These are phyloP conservation scores for Paratilapia polleni DNA, from an alignment of 2,113 vertebrate genomes.

Conservation along the genomic window DNA sequence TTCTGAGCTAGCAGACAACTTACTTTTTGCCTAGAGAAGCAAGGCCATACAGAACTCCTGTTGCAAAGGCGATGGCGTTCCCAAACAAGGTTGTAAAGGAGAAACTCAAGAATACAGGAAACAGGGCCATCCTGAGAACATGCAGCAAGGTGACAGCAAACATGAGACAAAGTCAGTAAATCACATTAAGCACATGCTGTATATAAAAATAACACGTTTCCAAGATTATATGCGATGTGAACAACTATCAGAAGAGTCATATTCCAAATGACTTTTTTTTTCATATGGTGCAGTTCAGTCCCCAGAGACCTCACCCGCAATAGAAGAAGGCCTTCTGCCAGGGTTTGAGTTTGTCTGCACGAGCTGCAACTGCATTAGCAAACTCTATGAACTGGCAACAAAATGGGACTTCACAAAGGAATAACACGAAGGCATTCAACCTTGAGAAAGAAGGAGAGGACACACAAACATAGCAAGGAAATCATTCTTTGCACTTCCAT, in stretches of 20 bases:
- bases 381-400: constrained; percentile 98
- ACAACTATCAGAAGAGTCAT: background rate
- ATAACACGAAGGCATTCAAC: constrained; percentile 90
- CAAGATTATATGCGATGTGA: background rate
- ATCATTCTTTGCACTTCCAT: background rate
- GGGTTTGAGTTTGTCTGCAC: constrained; percentile 86
- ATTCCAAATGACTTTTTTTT: background rate
- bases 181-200: background rate
- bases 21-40: constrained; percentile 94
- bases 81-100: constrained; percentile 92
- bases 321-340: constrained; percentile 97
- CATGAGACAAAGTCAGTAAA: constrained; percentile 9
- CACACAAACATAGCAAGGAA: background rate
- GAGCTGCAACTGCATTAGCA: constrained; percentile 84
- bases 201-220: background rate
- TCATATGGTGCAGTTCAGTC: background rate
- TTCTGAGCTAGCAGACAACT: constrained; percentile 20
- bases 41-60: constrained; percentile 93
- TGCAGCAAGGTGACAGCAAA: background rate
- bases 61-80: constrained; percentile 92
- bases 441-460: constrained; percentile 66
- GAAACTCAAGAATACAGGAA: constrained; percentile 88
- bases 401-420: constrained; percentile 95
- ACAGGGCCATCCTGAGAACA: constrained; percentile 88
- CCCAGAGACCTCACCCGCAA: constrained; percentile 86